Evolutionary conservation across 1,140 invertebrate species (phyloP).

Genomic region (Phthorimaea operculella): DNA sequence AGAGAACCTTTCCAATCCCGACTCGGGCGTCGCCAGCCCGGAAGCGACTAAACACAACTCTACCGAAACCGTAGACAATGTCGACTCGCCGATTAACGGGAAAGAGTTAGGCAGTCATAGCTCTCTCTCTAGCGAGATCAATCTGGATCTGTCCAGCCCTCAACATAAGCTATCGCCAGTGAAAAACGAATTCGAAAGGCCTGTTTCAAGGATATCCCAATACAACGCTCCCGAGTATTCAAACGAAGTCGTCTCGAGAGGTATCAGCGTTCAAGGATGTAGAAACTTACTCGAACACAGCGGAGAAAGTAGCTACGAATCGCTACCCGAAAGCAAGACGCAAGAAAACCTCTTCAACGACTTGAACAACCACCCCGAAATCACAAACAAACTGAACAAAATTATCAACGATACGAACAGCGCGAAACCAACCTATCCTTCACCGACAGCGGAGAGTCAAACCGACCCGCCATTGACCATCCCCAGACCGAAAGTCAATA

Average conservation of each 20-base stretch:
- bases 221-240: constrained; percentile 53
- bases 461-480: constrained; percentile 18
- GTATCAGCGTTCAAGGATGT: constrained; percentile 47
- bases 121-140: constrained; percentile 68
- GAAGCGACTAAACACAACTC: constrained; percentile 67
- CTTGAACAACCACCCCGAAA: constrained; percentile 30
- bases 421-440: constrained; percentile 28
- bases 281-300: constrained; percentile 44
- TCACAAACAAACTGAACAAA: constrained; percentile 38
- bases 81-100: constrained; percentile 56
- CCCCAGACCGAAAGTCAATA: constrained; percentile 32
- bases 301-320: constrained; percentile 46
- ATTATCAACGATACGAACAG: constrained; percentile 33
- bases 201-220: constrained; percentile 61
- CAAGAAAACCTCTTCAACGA: constrained; percentile 24
- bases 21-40: constrained; percentile 69
- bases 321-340: constrained; percentile 25
- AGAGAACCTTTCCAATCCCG: constrained; percentile 62
- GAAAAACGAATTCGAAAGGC: constrained; percentile 59
- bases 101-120: constrained; percentile 62
- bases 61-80: constrained; percentile 61
- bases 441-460: constrained; percentile 19
- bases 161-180: constrained; percentile 40
- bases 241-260: constrained; percentile 47
- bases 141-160: constrained; percentile 65